Conservation (phyloP, 2,113 vertebrate species). For the Urocynchramus pylzowi region DNA sequence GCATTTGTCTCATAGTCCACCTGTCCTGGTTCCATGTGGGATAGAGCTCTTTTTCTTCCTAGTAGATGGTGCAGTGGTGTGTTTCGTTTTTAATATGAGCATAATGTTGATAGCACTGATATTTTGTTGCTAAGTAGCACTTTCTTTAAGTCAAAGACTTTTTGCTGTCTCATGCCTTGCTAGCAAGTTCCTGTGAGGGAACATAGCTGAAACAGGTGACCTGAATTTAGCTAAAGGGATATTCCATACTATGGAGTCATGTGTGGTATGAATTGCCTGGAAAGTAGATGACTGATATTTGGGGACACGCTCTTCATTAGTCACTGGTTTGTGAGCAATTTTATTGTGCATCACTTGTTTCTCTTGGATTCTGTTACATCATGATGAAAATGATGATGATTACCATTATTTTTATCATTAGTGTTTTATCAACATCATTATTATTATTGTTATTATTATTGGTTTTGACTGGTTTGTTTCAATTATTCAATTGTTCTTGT, state of each 20-base stretch:
- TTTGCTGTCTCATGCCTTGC: background rate
- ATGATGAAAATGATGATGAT: no score
- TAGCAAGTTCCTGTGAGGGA: background rate
- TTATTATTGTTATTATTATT: background rate
- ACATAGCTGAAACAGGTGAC: background rate
- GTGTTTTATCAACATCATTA: background rate
- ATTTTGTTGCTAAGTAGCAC: background rate
- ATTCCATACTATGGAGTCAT: background rate
- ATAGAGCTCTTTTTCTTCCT: background rate
- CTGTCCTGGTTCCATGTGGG: background rate
- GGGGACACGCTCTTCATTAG: rapidly evolving
- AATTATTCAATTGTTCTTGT: background rate
- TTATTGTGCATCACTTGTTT: background rate
- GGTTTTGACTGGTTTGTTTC: background rate
- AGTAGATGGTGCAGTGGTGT: background rate
- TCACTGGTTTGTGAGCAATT: background rate
- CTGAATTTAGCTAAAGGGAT: background rate
- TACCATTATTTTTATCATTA: background rate
- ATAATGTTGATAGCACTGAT: background rate
- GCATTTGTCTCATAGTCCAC: background rate
- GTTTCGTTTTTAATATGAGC: background rate
- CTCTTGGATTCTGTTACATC: background rate
- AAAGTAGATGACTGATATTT: background rate
- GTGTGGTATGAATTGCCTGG: background rate
- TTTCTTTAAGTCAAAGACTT: background rate